Evolutionary conservation across 2,113 vertebrate species (phyloP), one percentile per base, ranked within the genome.

Genomic region (Microtus pennsylvanicus): DNA sequence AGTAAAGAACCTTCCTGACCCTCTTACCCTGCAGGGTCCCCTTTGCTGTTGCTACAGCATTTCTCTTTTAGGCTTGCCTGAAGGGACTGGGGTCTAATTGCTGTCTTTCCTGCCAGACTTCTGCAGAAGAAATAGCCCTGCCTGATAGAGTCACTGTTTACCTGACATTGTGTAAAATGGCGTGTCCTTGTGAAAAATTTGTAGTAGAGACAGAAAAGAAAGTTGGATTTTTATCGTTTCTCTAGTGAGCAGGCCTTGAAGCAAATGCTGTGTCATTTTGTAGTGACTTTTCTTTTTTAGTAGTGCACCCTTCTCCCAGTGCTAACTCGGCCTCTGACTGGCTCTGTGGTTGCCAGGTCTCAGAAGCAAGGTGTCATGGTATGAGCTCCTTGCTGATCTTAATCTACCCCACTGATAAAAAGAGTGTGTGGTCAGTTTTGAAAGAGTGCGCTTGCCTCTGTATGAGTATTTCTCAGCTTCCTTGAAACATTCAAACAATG

Each of bases 191-290:
- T 42, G 30, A 80, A 89, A 95, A 86, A 77, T 30, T 30, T 5
- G 38, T n/a, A 55, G 93, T 58, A 69, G 72, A n/a, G 69, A 83
- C 63, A 76, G 75, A 67, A 94, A 76, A 92, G 78, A 81, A 91
- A 87, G 55, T 65, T 86, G n/a, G 52, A 16, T 58, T 96, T 76
- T 65, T 89, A 45, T 61, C 45, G 16, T 87, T 77, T 78, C 47
- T 89, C 17, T n/a, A 10, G 28, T 38, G 8, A 91, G 35, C 33
- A 42, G 35, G 35, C 58, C 88, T 28, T 24, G 38, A 88, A 93
- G 69, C 42, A 47, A 67, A 38, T 22, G 2, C 0, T 2, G 19
- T 52, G 17, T 58, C 42, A 5, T 82, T 94, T 91, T 33, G 42
- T 8, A 52, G 19, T 76, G 85, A 63, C 67, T 55, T 55, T 55